Evolutionary conservation across 2,797 vertebrate genomes (phyloP).

Genomic region (Sebastes vulpes): DNA sequence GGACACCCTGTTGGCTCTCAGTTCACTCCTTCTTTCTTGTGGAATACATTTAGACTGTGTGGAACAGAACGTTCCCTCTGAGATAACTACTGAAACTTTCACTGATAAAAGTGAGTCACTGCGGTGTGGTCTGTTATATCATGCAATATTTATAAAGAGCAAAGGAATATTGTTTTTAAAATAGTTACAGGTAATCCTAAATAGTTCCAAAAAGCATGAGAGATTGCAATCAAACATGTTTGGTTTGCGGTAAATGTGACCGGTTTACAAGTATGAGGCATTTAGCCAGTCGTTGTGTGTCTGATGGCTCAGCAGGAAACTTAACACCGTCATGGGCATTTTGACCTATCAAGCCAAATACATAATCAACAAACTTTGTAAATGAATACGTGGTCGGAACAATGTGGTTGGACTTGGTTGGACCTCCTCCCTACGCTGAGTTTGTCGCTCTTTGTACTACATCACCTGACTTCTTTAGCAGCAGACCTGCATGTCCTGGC

Average conservation of each 20-base stretch:
- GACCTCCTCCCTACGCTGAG: too few species aligned
- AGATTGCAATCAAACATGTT: not conserved
- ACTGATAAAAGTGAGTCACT: not conserved
- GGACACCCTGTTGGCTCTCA: not conserved
- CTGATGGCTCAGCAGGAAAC: too few species aligned
- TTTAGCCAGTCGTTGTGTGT: too few species aligned
- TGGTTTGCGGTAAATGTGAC: not conserved
- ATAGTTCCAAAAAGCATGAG: not conserved
- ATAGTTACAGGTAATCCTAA: not conserved
- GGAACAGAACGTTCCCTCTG: not conserved
- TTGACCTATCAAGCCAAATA: not conserved
- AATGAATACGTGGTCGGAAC: not conserved
- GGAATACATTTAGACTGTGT: not conserved
- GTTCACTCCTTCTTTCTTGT: not conserved
- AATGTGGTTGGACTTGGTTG: too few species aligned
- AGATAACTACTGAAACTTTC: not conserved
- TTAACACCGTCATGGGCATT: accelerated
- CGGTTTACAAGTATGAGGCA: not conserved
- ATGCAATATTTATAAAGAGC: not conserved
- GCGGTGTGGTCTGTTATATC: not conserved
- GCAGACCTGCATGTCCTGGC: too few species aligned
- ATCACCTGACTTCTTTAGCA: too few species aligned
- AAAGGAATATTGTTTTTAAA: not conserved
- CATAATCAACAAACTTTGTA: not conserved
- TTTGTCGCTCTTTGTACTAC: too few species aligned